Conservation (phyloP, 2,888 invertebrate genomes). For the Alsophila aescularia region DNA sequence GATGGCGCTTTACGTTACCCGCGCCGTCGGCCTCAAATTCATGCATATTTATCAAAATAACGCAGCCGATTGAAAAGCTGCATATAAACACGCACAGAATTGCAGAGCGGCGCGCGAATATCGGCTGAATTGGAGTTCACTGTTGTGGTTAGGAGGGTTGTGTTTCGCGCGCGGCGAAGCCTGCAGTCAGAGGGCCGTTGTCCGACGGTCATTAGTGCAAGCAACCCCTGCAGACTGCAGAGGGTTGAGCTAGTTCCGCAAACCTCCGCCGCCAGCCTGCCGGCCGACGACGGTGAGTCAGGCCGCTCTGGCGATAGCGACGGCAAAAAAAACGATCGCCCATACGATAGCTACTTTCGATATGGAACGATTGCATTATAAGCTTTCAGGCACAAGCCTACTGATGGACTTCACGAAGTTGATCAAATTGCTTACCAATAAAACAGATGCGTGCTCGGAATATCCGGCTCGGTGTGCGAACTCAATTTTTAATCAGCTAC, state of each 20-base stretch:
- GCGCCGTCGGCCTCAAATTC: constrained; percentile 76
- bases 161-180: constrained; percentile 63
- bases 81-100: constrained; percentile 81
- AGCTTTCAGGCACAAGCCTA: constrained; percentile 38
- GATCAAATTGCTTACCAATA: constrained; percentile 45
- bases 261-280: constrained; percentile 41
- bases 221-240: constrained; percentile 66
- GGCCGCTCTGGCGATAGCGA: constrained; percentile 58
- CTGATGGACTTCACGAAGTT: constrained; percentile 51
- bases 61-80: constrained; percentile 83
- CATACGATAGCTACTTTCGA: constrained; percentile 65
- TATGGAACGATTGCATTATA: constrained; percentile 57
- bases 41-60: constrained; percentile 85
- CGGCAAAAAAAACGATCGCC: constrained; percentile 72
- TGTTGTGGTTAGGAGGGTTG: constrained; percentile 73
- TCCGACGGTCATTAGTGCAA: constrained; percentile 77
- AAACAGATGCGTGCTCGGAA: constrained; percentile 35
- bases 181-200: constrained; percentile 68
- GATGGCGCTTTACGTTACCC: constrained; percentile 80
- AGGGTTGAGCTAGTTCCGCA: constrained; percentile 76
- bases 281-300: constrained; percentile 62
- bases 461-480: constrained; percentile 24
- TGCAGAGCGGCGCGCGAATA: constrained; percentile 59
- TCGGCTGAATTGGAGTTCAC: constrained; percentile 69
- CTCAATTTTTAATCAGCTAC: constrained; percentile 23